A percentile compares a stretch with the other conserved stretches of the same genome.
phyloP scores from a whole-genome alignment of 1,140 invertebrate genomes.

The Metopolophium dirhodum region DNA sequence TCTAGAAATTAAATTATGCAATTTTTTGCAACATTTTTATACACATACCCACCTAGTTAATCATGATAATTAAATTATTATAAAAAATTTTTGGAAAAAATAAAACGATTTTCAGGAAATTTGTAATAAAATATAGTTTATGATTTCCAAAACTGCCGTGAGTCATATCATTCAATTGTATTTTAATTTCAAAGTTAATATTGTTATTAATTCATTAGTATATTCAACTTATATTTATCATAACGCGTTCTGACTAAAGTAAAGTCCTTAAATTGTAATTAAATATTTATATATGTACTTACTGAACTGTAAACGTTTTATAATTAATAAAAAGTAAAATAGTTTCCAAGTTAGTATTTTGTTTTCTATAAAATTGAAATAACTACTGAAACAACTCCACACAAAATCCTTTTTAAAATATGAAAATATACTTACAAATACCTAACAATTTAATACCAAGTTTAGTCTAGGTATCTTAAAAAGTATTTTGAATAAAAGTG shows the following conservation, averaged over 20 bases:
- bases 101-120: no score
- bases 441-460: neutral
- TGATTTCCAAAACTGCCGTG: neutral
- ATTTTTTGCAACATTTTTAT: no score
- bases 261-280: neutral
- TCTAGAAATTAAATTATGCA: no score
- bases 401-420: neutral
- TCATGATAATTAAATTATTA: no score
- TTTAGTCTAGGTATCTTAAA: neutral
- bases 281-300: neutral
- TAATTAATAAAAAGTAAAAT: slow-evolving; percentile 3
- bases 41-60: no score
- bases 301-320: neutral
- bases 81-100: no score
- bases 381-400: neutral
- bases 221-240: neutral
- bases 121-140: neutral
- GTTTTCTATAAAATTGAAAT: neutral
- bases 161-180: neutral
- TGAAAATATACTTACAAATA: neutral
- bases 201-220: neutral
- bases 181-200: neutral
- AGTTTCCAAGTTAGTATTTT: slow-evolving; percentile 4
- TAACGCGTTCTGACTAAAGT: neutral
- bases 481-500: neutral